Conservation (phyloP, 2,113 vertebrate species). For the Zapornia atra region DNA sequence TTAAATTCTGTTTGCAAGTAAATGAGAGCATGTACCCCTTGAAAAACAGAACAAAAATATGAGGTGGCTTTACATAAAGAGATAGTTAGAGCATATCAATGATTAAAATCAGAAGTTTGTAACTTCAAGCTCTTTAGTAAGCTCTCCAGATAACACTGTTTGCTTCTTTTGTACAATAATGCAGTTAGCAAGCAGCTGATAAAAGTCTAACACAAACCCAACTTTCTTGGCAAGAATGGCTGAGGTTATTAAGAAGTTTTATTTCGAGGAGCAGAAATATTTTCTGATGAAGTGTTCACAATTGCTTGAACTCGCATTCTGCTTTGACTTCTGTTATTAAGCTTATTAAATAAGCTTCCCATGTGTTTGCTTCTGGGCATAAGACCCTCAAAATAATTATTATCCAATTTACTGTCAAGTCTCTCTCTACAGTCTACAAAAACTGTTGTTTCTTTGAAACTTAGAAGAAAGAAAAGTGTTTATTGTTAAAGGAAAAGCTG, state of each 20-base stretch:
- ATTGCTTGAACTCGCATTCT: neutral
- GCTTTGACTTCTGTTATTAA: neutral
- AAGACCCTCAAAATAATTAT: neutral
- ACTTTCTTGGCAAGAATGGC: neutral
- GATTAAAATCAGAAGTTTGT: neutral
- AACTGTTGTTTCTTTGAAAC: neutral
- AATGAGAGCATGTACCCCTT: neutral
- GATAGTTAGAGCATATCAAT: neutral
- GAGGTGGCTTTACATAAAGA: neutral
- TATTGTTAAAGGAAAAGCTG: neutral
- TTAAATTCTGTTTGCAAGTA: neutral
- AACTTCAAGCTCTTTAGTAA: neutral
- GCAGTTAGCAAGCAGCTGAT: neutral
- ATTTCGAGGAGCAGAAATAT: neutral
- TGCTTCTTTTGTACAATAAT: neutral
- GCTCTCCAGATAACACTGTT: neutral
- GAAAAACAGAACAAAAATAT: neutral
- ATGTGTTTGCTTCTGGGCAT: neutral
- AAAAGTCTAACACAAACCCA: neutral
- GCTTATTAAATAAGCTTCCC: neutral
- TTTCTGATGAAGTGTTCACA: neutral
- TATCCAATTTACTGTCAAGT: neutral
- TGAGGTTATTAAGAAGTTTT: neutral
- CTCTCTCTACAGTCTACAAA: neutral
- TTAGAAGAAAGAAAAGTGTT: neutral